phyloP scores from a whole-genome alignment of 2,888 invertebrate genomes.

The Tetragonula carbonaria region DNA sequence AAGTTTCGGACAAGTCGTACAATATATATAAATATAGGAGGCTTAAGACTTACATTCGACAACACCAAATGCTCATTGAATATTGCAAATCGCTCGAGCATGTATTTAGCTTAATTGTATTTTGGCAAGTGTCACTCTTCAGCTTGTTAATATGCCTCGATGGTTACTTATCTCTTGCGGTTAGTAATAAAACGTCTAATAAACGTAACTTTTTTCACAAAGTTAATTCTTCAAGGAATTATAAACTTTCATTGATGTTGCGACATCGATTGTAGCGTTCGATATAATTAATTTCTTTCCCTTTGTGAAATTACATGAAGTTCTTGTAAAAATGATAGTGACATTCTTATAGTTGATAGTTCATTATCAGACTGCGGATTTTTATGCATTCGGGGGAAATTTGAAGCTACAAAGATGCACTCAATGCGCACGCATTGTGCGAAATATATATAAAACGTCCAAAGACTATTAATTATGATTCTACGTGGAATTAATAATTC shows the following conservation, averaged over 20 bases:
- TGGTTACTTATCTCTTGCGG: constrained; percentile 52
- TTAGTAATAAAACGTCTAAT: constrained; percentile 22
- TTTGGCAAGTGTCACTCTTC: constrained; percentile 63
- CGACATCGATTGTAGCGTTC: neutral
- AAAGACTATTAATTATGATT: no score
- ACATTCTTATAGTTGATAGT: neutral
- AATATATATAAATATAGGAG: neutral
- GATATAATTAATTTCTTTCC: neutral
- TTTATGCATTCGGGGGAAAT: no score
- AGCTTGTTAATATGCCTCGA: constrained; percentile 58
- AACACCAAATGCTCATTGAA: constrained; percentile 54
- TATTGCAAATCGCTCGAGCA: constrained; percentile 59
- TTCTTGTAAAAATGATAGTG: neutral
- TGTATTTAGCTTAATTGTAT: constrained; percentile 58
- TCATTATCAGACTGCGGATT: no score
- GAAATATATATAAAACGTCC: no score
- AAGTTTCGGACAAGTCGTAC: neutral
- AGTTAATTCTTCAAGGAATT: neutral
- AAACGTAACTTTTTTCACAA: neutral
- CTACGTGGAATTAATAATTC: no score
- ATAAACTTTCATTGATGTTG: neutral
- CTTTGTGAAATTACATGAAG: neutral
- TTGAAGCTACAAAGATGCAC: neutral
- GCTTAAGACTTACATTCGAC: neutral
- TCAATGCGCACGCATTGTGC: neutral